Conservation (phyloP, 1,140 invertebrate species). For the Drosophila insularis region DNA sequence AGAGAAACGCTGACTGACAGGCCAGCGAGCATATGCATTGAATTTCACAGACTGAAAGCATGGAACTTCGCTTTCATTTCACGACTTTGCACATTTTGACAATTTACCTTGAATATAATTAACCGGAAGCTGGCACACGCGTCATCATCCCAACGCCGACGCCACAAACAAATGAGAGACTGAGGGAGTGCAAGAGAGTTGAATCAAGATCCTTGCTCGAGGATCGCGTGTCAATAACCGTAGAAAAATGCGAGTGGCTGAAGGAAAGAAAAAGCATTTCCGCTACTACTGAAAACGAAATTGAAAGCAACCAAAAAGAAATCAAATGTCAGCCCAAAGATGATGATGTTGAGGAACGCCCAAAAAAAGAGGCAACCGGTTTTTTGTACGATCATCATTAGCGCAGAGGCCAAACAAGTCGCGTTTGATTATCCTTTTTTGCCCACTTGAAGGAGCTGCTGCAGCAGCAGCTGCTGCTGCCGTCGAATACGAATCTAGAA, state of each 20-base stretch:
- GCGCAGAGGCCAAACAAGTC: conserved; percentile 56
- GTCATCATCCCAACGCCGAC: conserved; percentile 57
- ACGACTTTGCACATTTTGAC: conserved; percentile 58
- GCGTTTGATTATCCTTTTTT: conserved; percentile 61
- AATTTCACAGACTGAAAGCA: conserved; percentile 60
- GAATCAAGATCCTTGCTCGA: conserved; percentile 37
- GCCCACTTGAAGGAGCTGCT: conserved; percentile 66
- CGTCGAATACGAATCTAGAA: conserved; percentile 22
- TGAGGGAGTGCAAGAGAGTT: background rate
- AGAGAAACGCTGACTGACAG: conserved; percentile 36
- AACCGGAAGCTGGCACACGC: conserved; percentile 74
- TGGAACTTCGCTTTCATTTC: conserved; percentile 71
- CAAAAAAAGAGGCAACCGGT: conserved; percentile 66
- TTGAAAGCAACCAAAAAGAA: conserved; percentile 39
- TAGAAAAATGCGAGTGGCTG: conserved; percentile 43
- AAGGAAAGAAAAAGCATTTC: conserved; percentile 73
- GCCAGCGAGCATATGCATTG: conserved; percentile 65
- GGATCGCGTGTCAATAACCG: conserved; percentile 80
- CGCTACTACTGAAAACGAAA: conserved; percentile 71
- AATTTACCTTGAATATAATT: conserved; percentile 69
- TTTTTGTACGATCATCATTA: conserved; percentile 38
- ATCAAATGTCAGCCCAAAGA: conserved; percentile 68
- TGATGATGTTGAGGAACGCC: conserved; percentile 43
- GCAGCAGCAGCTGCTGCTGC: conserved; percentile 16
- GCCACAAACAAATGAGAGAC: conserved; percentile 14